Conservation (phyloP, 2,113 vertebrate species). For the Girardinichthys multiradiatus region DNA sequence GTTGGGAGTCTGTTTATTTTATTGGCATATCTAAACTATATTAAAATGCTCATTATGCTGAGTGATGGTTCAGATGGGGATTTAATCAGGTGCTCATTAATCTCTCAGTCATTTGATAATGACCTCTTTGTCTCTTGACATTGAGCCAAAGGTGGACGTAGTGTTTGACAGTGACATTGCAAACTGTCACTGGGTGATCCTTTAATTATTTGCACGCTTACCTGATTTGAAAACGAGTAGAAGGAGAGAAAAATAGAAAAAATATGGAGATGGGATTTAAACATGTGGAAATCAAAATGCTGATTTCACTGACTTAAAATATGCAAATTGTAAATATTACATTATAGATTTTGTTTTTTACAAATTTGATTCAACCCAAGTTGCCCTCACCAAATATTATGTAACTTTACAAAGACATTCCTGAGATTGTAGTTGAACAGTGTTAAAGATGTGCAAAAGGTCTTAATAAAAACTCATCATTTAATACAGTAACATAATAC, state of each 20-base stretch:
- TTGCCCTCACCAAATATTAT: no score
- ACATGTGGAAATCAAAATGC: no score
- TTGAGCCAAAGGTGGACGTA: slow-evolving; percentile 57
- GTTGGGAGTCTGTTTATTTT: slow-evolving; percentile 66
- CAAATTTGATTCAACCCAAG: no score
- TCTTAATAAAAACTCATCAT: no score
- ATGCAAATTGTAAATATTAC: no score
- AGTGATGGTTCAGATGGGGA: slow-evolving; percentile 65
- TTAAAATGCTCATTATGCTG: slow-evolving; percentile 72
- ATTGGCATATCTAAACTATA: slow-evolving; percentile 72
- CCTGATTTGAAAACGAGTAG: slow-evolving; percentile 16
- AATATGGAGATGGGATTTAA: slow-evolving; percentile 1
- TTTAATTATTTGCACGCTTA: not conserved
- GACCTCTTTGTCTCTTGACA: slow-evolving; percentile 65
- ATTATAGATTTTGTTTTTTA: no score
- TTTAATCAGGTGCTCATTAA: slow-evolving; percentile 71
- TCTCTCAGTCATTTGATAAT: slow-evolving; percentile 59
- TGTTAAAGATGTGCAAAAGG: no score
- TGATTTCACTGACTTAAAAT: no score
- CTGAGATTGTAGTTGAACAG: no score
- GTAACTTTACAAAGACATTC: no score
- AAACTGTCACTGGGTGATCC: slow-evolving; percentile 19
- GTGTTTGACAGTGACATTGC: slow-evolving; percentile 26
- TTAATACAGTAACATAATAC: no score
- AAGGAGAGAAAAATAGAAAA: not conserved